phyloP scores from a whole-genome alignment of 1,140 invertebrate genomes.

The Drosophila chauvacae region DNA sequence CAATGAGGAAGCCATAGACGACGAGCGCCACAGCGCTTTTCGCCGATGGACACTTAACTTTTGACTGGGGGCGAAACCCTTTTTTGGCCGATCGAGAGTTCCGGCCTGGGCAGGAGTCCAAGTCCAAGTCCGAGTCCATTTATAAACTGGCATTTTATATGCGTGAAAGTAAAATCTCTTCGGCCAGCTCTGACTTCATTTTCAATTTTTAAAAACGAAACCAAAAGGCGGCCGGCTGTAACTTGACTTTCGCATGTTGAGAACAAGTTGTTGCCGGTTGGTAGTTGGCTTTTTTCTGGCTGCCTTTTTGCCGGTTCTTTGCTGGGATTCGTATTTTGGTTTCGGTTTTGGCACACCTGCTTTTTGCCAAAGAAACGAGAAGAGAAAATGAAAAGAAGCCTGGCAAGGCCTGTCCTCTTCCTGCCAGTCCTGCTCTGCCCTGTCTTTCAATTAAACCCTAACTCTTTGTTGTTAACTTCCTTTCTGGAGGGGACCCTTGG shows the following conservation, averaged over 20 bases:
- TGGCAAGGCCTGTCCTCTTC: constrained; percentile 34
- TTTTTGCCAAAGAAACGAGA: constrained; percentile 12
- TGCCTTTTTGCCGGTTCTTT: constrained; percentile 34
- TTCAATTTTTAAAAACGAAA: constrained; percentile 67
- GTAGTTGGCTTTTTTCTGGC: constrained; percentile 31
- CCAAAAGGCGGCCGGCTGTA: constrained; percentile 35
- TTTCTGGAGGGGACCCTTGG: constrained; percentile 17
- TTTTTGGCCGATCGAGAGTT: constrained; percentile 33
- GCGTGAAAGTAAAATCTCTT: constrained; percentile 74
- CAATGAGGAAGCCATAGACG: constrained; percentile 75
- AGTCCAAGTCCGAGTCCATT: constrained; percentile 7
- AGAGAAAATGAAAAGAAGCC: constrained; percentile 45
- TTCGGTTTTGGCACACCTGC: constrained; percentile 66
- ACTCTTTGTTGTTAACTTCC: constrained; percentile 52
- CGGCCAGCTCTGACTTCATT: constrained; percentile 46
- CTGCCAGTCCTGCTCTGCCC: constrained; percentile 5
- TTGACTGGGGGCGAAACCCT: constrained; percentile 52
- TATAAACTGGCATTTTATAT: constrained; percentile 36
- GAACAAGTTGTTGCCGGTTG: constrained; percentile 44
- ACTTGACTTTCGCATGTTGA: constrained; percentile 46
- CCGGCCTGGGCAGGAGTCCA: constrained; percentile 17
- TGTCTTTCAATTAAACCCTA: constrained; percentile 54
- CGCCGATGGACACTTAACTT: constrained; percentile 65
- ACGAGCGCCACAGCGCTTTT: constrained; percentile 46
- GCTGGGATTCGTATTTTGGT: constrained; percentile 51